Conservation (phyloP, 2,113 vertebrate genomes). For the Vidua chalybeata region DNA sequence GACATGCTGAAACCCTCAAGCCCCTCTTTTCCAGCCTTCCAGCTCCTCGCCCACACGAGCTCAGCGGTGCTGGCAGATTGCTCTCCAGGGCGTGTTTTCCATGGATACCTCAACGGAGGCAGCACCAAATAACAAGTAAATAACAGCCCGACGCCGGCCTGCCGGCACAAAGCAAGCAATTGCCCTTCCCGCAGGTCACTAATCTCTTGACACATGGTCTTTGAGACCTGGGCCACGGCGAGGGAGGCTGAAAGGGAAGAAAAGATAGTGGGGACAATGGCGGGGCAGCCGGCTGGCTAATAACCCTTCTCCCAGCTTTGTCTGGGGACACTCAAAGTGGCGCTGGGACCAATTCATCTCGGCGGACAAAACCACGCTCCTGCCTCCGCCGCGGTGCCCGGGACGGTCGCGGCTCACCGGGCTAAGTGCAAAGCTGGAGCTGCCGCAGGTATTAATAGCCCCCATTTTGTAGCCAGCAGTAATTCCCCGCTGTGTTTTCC, state of each 20-base stretch:
- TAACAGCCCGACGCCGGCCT: neutral
- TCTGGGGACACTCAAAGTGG: neutral
- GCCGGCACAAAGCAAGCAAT: conserved; percentile 35
- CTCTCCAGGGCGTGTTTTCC: neutral
- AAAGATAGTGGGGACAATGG: conserved; percentile 40
- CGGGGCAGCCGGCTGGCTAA: neutral
- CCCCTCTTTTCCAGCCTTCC: neutral
- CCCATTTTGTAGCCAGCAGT: neutral
- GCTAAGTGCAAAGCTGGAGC: neutral
- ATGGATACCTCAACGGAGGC: neutral
- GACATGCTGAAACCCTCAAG: accelerated
- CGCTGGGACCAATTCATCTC: neutral
- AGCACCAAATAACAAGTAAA: conserved; percentile 32
- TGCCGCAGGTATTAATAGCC: conserved; percentile 12
- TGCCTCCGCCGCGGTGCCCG: accelerated
- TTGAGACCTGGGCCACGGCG: conserved; percentile 26
- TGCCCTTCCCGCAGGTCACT: conserved; percentile 41
- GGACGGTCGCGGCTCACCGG: neutral
- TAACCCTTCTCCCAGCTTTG: conserved; percentile 12
- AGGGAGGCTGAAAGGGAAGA: conserved; percentile 32
- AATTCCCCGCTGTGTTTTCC: neutral
- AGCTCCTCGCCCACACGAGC: accelerated
- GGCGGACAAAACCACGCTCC: neutral
- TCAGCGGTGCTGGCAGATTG: neutral
- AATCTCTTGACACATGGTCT: conserved; percentile 46